Conservation (phyloP, 2,888 invertebrate genomes). For the Meta bourneti region DNA sequence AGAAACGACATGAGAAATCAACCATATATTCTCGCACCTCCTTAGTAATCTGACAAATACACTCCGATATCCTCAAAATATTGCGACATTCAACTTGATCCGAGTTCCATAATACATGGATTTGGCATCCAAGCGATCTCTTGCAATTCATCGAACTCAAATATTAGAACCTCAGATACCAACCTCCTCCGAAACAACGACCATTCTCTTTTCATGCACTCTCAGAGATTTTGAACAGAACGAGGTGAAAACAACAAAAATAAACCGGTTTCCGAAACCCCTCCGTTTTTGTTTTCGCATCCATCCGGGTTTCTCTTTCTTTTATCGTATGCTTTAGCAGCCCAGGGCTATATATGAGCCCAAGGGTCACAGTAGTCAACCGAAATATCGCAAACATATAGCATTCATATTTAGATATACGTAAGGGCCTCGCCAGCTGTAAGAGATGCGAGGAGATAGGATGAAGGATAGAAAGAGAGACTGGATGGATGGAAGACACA, state of each 20-base stretch:
- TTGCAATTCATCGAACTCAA: not conserved
- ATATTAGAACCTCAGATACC: not conserved
- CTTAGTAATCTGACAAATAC: no score
- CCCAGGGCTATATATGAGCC: conserved; percentile 1
- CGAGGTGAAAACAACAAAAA: not conserved
- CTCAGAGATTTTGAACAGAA: not conserved
- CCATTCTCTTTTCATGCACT: not conserved
- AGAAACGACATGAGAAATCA: no score
- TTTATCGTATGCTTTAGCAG: not conserved
- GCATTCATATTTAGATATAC: conserved; percentile 58
- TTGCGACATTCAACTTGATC: no score
- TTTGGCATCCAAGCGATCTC: no score
- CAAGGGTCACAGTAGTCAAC: conserved; percentile 27
- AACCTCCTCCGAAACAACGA: not conserved
- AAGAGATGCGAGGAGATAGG: conserved; percentile 11
- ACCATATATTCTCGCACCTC: no score
- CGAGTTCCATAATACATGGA: no score
- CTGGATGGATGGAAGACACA: not conserved
- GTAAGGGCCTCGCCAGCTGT: conserved; percentile 15
- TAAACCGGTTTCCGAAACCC: not conserved
- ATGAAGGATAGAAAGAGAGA: not conserved
- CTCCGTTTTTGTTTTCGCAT: not conserved
- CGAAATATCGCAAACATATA: conserved; percentile 34
- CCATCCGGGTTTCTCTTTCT: not conserved
- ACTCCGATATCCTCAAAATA: no score